Percentiles rank a stretch among this genome's conserved stretches.
Evolutionary conservation across 2,797 vertebrate species (phyloP).

Genomic region (Phrynocephalus guinanensis): DNA sequence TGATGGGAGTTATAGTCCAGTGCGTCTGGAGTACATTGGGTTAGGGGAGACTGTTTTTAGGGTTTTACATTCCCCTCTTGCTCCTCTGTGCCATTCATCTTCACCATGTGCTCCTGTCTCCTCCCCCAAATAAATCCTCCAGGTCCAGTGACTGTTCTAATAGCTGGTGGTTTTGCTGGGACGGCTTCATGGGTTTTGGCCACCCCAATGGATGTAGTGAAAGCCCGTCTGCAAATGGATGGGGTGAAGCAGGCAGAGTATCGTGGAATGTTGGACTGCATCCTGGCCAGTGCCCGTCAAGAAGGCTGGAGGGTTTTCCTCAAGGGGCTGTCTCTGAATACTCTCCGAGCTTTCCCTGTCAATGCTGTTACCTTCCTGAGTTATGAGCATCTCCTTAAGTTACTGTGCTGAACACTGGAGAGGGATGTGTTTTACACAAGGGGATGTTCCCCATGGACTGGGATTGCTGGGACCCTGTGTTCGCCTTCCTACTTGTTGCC

Average conservation of each 20-base stretch:
- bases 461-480: too few species aligned
- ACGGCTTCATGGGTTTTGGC: conserved; percentile 83
- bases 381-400: conserved; percentile 82
- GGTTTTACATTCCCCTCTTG: too few species aligned
- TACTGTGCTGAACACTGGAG: conserved; percentile 50
- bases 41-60: too few species aligned
- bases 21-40: too few species aligned
- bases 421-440: neutral
- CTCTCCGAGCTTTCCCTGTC: conserved; percentile 86
- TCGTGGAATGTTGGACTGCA: conserved; percentile 82
- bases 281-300: conserved; percentile 77
- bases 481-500: neutral
- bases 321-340: conserved; percentile 85
- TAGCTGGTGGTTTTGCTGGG: conserved; percentile 85
- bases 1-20: too few species aligned
- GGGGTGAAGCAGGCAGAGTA: conserved; percentile 78
- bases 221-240: conserved; percentile 87
- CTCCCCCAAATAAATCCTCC: neutral
- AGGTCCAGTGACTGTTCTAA: conserved; percentile 74
- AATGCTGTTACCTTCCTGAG: conserved; percentile 87
- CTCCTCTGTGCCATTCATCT: neutral
- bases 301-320: conserved; percentile 85
- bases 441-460: neutral
- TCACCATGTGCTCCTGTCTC: neutral
- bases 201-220: conserved; percentile 88